Evolutionary conservation across 2,113 vertebrate species (phyloP), one percentile per base, ranked within the genome.

Genomic region (Halichoeres trimaculatus): DNA sequence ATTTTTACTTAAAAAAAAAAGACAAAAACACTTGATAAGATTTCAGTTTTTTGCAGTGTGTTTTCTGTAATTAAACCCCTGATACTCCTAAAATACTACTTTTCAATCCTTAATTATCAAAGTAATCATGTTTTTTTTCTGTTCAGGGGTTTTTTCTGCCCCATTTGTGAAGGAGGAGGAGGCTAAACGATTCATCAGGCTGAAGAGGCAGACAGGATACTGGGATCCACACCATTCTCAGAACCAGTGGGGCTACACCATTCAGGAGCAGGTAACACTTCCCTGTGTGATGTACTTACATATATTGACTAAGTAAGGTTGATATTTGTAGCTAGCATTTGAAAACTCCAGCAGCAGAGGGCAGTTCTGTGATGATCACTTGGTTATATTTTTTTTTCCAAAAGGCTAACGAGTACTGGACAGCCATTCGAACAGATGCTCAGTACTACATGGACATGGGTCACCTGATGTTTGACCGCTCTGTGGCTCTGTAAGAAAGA

Each of bases 381-480:
- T 1, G 51, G 3, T 76, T 24, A n/a, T n/a, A n/a, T 80, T 10
- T 34, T 45, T n/a, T n/a, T 48, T 63, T 30, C 30, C 40, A 41
- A 17, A 5, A 93, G 93, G 90, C 54, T 8, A 93, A 87, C 51
- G 90, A 93, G 67, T 91, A 93, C 64, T 93, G 85, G 86, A 92
- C 89, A 8, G 74, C 80, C 4, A 13, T 93, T 17, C 78, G 89
- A 38, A 76, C 89, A 45, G 64, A 90, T 34, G 85, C 85, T 40
- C 91, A 93, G 76, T 92, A 89, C 77, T 92, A 91, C 76, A 90
- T 93, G 83, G 92, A 94, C 82, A 91, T 93, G 86, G 52, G 85
- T 13, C 57, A 76, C 78, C 26, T 93, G 80, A 89, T 93, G 88
- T 93, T 93, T 73, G 90, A 93, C 65, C 85, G 22, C 40, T 86